Evolutionary conservation across 2,113 vertebrate species (phyloP), one percentile per base, ranked within the genome.

Genomic region (Laterallus jamaicensis): DNA sequence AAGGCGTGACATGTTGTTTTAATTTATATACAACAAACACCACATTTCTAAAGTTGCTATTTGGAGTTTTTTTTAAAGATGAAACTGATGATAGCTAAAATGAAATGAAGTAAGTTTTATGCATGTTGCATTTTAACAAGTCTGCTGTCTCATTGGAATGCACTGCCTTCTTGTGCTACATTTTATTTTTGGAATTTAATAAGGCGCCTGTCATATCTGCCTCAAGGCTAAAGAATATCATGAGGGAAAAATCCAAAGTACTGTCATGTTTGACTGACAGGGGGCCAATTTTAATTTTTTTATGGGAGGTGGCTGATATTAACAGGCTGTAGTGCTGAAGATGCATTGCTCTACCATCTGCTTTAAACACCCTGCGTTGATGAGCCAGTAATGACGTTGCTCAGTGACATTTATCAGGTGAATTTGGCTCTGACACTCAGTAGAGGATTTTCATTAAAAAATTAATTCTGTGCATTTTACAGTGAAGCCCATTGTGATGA

Each of bases 151-250:
- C 98, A 98, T 98, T 98, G 97, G 97, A 98, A 98, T 98, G 98
- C 97, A 92, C 96, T 97, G 83, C 71, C 96, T 98, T 97, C 98
- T 98, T 97, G 96, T 97, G 97, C 98, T 97, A 97, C 97, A 96
- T 98, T 97, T 98, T 98, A 98, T 98, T 98, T 98, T 98, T 98
- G 98, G 98, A 98, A 98, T 98, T 98, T 98, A 98, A 98, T 98
- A 98, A 98, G 98, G 98, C 74, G 83, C 97, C 98, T 98, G 98
- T 98, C 98, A 98, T 98, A 98, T 98, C 97, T 98, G 98, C 98
- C 98, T 98, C 96, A 97, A 98, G 98, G 98, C 98, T 98, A 98
- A 97, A 97, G 98, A 98, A 97, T 97, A 98, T 98, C 97, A 97
- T 97, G 97, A 97, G 96, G 96, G 96, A 96, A 91, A 98, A 97